Evolutionary conservation across 2,888 invertebrate genomes (phyloP).

Genomic region (Listrodromus nycthemerus): DNA sequence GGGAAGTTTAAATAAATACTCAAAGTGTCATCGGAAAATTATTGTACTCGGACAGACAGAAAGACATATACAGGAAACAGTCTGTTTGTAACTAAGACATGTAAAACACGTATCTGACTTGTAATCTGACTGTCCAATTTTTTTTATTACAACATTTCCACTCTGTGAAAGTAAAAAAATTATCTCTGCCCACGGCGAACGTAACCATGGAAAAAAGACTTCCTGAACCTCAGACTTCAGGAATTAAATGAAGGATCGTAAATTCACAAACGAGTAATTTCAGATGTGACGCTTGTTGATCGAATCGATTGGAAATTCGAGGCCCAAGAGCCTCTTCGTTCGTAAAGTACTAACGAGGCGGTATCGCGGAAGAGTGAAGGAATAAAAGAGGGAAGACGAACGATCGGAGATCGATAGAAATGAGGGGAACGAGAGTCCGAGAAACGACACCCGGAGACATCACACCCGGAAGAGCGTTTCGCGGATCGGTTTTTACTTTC

Average conservation of each 20-base stretch:
- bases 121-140: too few species aligned
- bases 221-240: neutral
- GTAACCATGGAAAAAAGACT: slow-evolving; percentile 1
- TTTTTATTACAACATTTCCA: too few species aligned
- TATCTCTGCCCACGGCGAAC: too few species aligned
- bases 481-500: slow-evolving; percentile 71
- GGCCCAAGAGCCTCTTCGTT: slow-evolving; percentile 61
- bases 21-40: too few species aligned
- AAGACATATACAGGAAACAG: too few species aligned
- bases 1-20: too few species aligned
- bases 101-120: too few species aligned
- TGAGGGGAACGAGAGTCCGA: slow-evolving; percentile 14
- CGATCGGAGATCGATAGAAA: slow-evolving; percentile 33
- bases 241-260: neutral
- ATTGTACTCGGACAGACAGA: too few species aligned
- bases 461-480: neutral
- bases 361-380: slow-evolving; percentile 55
- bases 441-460: slow-evolving; percentile 13
- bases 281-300: neutral
- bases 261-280: slow-evolving; percentile 1
- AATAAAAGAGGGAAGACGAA: slow-evolving; percentile 10
- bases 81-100: too few species aligned
- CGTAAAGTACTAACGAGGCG: slow-evolving; percentile 67
- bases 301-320: slow-evolving; percentile 72
- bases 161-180: too few species aligned